These are phyloP conservation scores for Drosophila setosimentum DNA, from an alignment of 2,888 invertebrate genomes.

Conservation along the genomic window DNA sequence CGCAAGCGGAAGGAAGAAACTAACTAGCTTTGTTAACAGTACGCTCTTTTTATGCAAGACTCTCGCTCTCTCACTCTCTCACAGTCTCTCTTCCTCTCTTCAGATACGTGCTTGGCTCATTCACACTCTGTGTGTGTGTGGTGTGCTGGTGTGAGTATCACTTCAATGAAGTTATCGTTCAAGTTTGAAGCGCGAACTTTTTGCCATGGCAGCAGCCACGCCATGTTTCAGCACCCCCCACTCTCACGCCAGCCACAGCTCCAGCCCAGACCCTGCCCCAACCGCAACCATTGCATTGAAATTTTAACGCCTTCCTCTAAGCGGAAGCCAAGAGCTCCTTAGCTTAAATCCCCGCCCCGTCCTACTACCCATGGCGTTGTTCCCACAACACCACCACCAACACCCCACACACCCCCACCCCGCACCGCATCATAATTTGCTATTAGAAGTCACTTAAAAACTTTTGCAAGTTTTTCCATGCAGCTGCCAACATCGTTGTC, in stretches of 20 bases:
- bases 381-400: not conserved
- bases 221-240: constrained; percentile 15
- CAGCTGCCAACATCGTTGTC: constrained; percentile 80
- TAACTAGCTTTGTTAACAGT: constrained; percentile 80
- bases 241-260: not conserved
- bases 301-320: constrained; percentile 63
- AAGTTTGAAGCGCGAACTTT: constrained; percentile 80
- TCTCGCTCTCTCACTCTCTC: not conserved
- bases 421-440: constrained; percentile 74
- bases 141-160: constrained; percentile 42
- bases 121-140: constrained; percentile 20
- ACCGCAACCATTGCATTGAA: constrained; percentile 65
- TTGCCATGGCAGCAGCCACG: constrained; percentile 52
- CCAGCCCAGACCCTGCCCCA: not conserved
- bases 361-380: not conserved
- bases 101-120: constrained; percentile 10
- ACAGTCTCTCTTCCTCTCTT: constrained; percentile 1
- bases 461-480: constrained; percentile 75
- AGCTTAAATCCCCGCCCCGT: not conserved
- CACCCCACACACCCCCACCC: too few species aligned
- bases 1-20: constrained; percentile 74
- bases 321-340: constrained; percentile 35
- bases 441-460: constrained; percentile 79
- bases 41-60: constrained; percentile 51
- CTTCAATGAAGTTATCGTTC: constrained; percentile 79